Evolutionary conservation across 2,888 invertebrate species (phyloP).

Genomic region (Cyclophora albipunctata): DNA sequence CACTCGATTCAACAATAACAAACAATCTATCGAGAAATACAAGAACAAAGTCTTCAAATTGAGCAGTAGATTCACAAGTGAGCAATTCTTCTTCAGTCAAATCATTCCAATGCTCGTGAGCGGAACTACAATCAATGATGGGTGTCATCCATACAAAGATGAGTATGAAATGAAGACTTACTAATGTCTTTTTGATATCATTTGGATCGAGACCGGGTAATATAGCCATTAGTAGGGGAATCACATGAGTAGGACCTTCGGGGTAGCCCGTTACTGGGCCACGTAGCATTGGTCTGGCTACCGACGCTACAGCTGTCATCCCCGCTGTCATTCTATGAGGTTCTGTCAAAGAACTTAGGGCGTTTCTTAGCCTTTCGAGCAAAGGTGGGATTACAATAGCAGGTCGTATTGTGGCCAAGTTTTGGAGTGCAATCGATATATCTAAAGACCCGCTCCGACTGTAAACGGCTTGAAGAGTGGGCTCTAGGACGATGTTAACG

Average conservation of each 20-base stretch:
- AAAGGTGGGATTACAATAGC: slow-evolving; percentile 88
- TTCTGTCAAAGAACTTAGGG: slow-evolving; percentile 90
- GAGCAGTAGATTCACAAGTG: slow-evolving; percentile 87
- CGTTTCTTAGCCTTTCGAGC: slow-evolving; percentile 85
- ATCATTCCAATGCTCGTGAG: slow-evolving; percentile 78
- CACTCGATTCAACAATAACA: slow-evolving; percentile 81
- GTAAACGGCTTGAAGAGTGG: slow-evolving; percentile 86
- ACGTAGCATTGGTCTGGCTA: slow-evolving; percentile 79
- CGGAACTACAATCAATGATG: slow-evolving; percentile 88
- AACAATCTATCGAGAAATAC: slow-evolving; percentile 88
- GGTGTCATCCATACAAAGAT: slow-evolving; percentile 87
- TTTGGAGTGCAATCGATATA: slow-evolving; percentile 80
- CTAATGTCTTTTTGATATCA: slow-evolving; percentile 84
- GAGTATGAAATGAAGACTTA: slow-evolving; percentile 86
- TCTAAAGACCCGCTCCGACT: slow-evolving; percentile 80
- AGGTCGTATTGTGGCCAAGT: slow-evolving; percentile 86
- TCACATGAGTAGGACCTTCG: slow-evolving; percentile 86
- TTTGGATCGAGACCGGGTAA: slow-evolving; percentile 94
- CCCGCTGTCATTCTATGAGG: slow-evolving; percentile 87
- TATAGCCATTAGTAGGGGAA: slow-evolving; percentile 85
- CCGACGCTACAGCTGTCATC: slow-evolving; percentile 81
- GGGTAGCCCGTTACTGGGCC: slow-evolving; percentile 75
- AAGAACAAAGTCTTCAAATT: slow-evolving; percentile 91
- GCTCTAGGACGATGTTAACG: slow-evolving; percentile 83
- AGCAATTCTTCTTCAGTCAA: slow-evolving; percentile 85